Evolutionary conservation across 2,113 vertebrate genomes (phyloP).

Genomic region (Macroglossus sobrinus): DNA sequence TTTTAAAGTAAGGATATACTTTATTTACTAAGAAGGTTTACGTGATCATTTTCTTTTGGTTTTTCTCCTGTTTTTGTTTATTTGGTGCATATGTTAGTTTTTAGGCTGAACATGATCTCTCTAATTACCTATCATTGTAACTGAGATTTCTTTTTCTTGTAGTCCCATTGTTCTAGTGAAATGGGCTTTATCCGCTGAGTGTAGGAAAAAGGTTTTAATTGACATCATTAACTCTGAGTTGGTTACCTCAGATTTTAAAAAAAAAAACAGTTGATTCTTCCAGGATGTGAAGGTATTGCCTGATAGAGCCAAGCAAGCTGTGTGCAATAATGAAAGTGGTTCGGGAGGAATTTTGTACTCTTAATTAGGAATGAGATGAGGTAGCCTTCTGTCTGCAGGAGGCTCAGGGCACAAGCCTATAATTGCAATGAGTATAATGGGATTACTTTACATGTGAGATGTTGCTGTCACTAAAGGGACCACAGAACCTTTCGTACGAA

Average conservation of each 20-base stretch:
- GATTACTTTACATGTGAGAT: constrained; percentile 62
- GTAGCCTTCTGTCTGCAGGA: constrained; percentile 50
- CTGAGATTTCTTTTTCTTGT: neutral
- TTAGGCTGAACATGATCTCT: neutral
- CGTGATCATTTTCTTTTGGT: neutral
- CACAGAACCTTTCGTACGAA: neutral
- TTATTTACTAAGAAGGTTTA: neutral
- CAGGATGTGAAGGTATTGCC: constrained; percentile 46
- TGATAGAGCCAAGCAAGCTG: constrained; percentile 22
- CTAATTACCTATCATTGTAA: constrained; percentile 38
- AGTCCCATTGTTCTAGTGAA: constrained; percentile 23
- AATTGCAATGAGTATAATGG: constrained; percentile 52
- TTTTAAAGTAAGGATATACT: neutral
- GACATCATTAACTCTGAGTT: constrained; percentile 58
- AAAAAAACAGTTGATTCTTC: constrained; percentile 59
- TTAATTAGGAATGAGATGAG: constrained; percentile 70
- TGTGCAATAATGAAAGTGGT: constrained; percentile 66
- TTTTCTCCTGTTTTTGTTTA: neutral
- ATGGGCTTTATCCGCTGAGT: constrained; percentile 55
- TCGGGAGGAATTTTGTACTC: constrained; percentile 62
- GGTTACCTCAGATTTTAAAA: constrained; percentile 58
- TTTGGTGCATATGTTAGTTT: neutral
- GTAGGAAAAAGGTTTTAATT: constrained; percentile 54
- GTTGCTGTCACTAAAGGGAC: neutral
- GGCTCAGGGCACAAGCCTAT: constrained; percentile 40